Percentiles rank a stretch among this genome's conserved stretches.
phyloP scores from a whole-genome alignment of 37 sponge, comb jelly and placozoan genomes.

The Hormiphora californensis region DNA sequence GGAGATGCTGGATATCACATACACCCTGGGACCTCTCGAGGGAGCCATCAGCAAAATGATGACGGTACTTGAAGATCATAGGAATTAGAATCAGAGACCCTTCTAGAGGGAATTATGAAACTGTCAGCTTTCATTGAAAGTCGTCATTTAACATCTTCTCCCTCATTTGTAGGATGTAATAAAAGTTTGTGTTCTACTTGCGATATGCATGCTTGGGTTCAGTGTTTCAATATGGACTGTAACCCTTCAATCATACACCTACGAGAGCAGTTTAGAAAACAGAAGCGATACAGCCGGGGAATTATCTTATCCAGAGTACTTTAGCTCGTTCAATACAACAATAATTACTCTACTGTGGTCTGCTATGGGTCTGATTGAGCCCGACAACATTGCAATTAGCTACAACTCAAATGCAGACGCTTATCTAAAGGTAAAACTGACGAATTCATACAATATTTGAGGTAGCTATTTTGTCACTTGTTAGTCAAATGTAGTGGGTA shows the following conservation, averaged over 20 bases:
- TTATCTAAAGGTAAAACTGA: background rate
- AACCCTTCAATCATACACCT: background rate
- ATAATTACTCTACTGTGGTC: background rate
- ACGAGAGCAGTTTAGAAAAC: background rate
- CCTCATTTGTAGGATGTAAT: conserved; percentile 3
- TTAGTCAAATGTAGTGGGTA: background rate
- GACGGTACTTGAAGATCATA: background rate
- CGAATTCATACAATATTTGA: background rate
- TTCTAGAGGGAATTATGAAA: background rate
- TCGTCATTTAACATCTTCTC: background rate
- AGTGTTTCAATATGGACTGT: background rate
- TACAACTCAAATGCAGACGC: background rate
- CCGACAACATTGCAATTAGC: background rate
- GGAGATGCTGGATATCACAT: conserved; percentile 4
- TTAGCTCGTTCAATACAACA: background rate
- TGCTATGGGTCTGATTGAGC: background rate
- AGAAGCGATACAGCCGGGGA: background rate
- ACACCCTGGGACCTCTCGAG: background rate
- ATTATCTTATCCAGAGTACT: background rate
- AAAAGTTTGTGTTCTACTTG: background rate
- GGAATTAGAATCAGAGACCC: background rate
- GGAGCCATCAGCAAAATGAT: conserved; percentile 5
- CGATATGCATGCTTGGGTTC: background rate
- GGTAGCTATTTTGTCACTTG: background rate
- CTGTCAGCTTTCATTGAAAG: background rate